A percentile compares a stretch with the other conserved stretches of the same genome.
phyloP scores from a whole-genome alignment of 2,113 vertebrate species.

The Artemisiospiza belli region DNA sequence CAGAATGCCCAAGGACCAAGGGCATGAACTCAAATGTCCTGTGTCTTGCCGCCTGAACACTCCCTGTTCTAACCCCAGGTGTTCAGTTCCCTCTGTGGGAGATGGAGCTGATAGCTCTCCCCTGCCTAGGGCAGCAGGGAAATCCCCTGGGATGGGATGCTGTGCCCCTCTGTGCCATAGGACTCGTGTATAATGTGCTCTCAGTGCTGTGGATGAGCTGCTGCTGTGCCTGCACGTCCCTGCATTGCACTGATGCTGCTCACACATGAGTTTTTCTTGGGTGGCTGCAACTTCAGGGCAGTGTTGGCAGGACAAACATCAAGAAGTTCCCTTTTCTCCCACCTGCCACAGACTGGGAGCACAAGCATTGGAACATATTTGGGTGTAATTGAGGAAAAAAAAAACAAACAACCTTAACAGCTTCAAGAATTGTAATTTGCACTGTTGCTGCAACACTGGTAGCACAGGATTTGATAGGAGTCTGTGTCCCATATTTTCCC shows the following conservation, averaged over 20 bases:
- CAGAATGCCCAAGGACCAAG: neutral
- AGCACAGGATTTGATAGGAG: neutral
- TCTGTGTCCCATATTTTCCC: neutral
- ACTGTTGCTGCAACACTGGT: neutral
- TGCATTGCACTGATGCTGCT: accelerated
- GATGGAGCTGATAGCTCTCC: neutral
- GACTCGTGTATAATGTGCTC: neutral
- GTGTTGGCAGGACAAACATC: neutral
- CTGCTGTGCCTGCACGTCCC: neutral
- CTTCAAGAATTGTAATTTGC: neutral
- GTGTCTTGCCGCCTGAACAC: neutral
- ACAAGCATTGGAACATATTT: neutral
- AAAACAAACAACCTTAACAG: neutral
- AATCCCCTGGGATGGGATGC: neutral
- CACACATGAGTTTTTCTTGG: neutral
- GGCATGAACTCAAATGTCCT: neutral
- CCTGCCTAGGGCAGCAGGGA: neutral
- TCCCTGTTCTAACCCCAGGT: neutral
- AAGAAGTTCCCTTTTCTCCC: neutral
- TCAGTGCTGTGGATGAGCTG: neutral
- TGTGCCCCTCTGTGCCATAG: neutral
- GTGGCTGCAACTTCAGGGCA: neutral
- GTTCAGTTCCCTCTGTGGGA: accelerated
- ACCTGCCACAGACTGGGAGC: neutral
- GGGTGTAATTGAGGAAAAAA: neutral